These are phyloP conservation scores for Bovichtus variegatus DNA, from an alignment of 2,797 vertebrate genomes.

Conservation along the genomic window DNA sequence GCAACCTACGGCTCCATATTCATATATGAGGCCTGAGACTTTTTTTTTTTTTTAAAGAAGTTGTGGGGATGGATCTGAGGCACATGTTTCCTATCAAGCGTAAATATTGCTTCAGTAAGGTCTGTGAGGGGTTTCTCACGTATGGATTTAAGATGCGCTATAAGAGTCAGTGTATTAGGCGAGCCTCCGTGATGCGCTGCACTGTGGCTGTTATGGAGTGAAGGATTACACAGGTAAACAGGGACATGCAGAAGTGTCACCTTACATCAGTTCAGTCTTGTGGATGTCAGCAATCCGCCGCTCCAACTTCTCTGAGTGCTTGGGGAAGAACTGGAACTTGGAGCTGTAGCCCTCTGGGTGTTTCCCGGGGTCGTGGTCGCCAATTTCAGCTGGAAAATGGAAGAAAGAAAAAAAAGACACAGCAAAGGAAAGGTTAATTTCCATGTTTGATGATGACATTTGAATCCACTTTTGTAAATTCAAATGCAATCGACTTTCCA, in stretches of 20 bases:
- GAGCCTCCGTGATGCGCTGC: conserved; percentile 3
- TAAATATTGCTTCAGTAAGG: no score
- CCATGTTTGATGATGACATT: background rate
- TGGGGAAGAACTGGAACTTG: conserved; percentile 99
- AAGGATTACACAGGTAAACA: background rate
- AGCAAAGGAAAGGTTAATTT: background rate
- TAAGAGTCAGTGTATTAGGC: background rate
- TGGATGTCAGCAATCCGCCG: conserved; percentile 96
- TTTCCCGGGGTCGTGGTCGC: conserved; percentile 97
- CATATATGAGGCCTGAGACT: no score
- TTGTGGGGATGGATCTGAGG: no score
- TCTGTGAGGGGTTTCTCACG: background rate
- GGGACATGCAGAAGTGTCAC: conserved; percentile 41
- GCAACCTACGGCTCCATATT: no score
- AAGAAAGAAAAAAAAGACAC: background rate
- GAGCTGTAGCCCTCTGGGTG: conserved; percentile 99
- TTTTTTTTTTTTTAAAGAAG: no score
- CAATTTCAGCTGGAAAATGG: conserved; percentile 91
- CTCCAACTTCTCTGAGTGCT: conserved; percentile 97
- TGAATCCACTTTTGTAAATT: background rate
- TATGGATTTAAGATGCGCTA: background rate
- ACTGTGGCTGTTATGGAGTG: background rate
- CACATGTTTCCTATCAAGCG: no score
- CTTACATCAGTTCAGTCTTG: conserved; percentile 95
- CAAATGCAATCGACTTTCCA: background rate